Base-by-base conservation (phyloP, 2,888 invertebrate genomes). In the Cephonodes hylas region DNA sequence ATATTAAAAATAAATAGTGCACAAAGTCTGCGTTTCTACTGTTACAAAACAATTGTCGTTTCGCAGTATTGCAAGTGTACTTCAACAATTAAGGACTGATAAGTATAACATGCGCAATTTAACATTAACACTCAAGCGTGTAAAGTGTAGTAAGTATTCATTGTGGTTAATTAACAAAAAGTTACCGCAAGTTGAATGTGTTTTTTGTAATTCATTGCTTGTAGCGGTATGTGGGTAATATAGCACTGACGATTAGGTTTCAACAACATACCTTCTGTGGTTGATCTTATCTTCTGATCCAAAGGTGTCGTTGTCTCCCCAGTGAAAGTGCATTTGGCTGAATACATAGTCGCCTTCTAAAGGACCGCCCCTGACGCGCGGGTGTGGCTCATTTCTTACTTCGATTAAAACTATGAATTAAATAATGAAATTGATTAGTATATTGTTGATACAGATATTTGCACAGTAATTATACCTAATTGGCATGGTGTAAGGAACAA, bases 201-300 rank as follows among this genome's bases (percentile, higher is more conserved):
- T n/a, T n/a, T n/a, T n/a, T n/a, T n/a, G n/a, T n/a, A n/a, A n/a
- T n/a, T n/a, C n/a, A n/a, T n/a, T n/a, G n/a, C n/a, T n/a, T n/a
- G n/a, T n/a, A n/a, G n/a, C n/a, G n/a, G n/a, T n/a, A n/a, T n/a
- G n/a, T n/a, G n/a, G n/a, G n/a, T n/a, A n/a, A n/a, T n/a, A n/a
- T n/a, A n/a, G n/a, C n/a, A n/a, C n/a, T n/a, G n/a, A n/a, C n/a
- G n/a, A n/a, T n/a, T 4, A n/a, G 1, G 3, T 38, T 10, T n/a
- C 38, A n/a, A 38, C 10, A n/a, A 38, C 38, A 89, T 85, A 94
- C 93, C 94, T 93, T 75, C 93, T 88, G 64, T 95, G 95, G 76
- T 96, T 95, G 58, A 96, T 94, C 65, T 93, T 93, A 83, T 96
- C 96, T 77, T 97, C 97, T 6, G 96, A 96, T n/a, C 97, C 97